A percentile compares a stretch with the other conserved stretches of the same genome.
Evolutionary conservation across 2,797 vertebrate species (phyloP).

Genomic region (Pseudocheirus occidentalis): DNA sequence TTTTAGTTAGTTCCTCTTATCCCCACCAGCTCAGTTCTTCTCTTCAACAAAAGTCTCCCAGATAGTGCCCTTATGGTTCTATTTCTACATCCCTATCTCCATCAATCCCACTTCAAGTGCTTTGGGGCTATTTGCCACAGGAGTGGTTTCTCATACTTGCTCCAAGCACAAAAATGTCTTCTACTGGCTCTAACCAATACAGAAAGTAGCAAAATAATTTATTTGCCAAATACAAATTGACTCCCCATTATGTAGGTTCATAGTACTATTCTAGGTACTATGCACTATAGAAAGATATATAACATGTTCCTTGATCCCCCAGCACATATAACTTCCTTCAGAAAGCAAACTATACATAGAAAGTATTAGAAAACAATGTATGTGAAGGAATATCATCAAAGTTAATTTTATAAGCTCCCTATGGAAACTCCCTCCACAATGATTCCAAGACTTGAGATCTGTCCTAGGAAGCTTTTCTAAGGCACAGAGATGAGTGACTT

Average conservation of each 20-base stretch:
- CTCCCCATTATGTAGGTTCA: neutral
- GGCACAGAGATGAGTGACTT: neutral
- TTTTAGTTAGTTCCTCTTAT: neutral
- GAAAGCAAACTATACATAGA: slow-evolving; percentile 42
- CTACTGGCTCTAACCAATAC: neutral
- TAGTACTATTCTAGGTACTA: neutral
- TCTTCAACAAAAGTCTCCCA: neutral
- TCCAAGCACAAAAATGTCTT: neutral
- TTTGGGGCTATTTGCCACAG: neutral
- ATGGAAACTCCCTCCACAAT: neutral
- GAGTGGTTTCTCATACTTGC: neutral
- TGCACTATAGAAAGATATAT: slow-evolving; percentile 15
- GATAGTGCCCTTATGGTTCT: neutral
- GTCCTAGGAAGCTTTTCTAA: neutral
- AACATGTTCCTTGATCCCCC: neutral
- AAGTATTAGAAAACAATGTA: slow-evolving; percentile 37
- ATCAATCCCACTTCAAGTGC: neutral
- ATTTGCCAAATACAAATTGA: neutral
- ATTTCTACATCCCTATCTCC: neutral
- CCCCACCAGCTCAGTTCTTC: neutral
- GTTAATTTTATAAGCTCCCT: neutral
- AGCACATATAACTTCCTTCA: slow-evolving; percentile 33
- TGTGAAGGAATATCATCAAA: neutral
- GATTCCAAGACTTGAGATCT: neutral
- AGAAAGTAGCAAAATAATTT: neutral